Base-by-base conservation (phyloP, 2,797 vertebrate species). In the Miichthys miiuy region DNA sequence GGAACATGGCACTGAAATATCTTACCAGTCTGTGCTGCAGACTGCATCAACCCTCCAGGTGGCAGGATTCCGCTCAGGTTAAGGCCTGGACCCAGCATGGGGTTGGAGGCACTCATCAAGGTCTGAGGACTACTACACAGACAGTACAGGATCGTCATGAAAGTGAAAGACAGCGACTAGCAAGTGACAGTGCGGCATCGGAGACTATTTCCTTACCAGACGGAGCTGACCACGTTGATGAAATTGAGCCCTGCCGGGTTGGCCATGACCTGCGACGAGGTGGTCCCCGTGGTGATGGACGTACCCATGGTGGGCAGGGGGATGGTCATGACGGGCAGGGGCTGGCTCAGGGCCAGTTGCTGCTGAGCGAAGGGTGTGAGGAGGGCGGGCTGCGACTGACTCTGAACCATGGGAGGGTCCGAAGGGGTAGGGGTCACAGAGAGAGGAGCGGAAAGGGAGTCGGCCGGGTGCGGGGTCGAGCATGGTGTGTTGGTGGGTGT, bases 201-300 rank as follows among this genome's bases (percentile, higher is more conserved):
- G 20, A 23, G 21, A 13, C 12, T 5, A 11, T 48, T 47, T 10
- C 60, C 89, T 91, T 87, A 99, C 98, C 98, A 98, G 84, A 97
- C 97, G 20, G 97, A 96, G 93, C 97, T 95, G 94, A 99, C 96
- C 88, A 99, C 97, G 81, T 97, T 99, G 95, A 99, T 97, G 95
- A 99, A 97, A 93, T 98, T 98, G 89, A 99, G 96, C 87, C 97
- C 97, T 62, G 97, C 89, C 48, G 97, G 92, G 92, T 96, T 97
- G 88, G 96, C 95, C 97, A 97, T 97, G 95, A 98, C 97, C 94
- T 97, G 97, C 68, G 96, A 95, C 67, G 97, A 96, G 7, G 97
- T 93, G 92, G 97, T 97, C 89, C 97, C 97, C 88, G 97, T 97
- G 92, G 96, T 97, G 94, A 94, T 94, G 56, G 98, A 97, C 77